Percentiles rank a stretch among this genome's conserved stretches.
phyloP scores from a whole-genome alignment of 1,140 invertebrate species.

The Odontomachus brunneus region DNA sequence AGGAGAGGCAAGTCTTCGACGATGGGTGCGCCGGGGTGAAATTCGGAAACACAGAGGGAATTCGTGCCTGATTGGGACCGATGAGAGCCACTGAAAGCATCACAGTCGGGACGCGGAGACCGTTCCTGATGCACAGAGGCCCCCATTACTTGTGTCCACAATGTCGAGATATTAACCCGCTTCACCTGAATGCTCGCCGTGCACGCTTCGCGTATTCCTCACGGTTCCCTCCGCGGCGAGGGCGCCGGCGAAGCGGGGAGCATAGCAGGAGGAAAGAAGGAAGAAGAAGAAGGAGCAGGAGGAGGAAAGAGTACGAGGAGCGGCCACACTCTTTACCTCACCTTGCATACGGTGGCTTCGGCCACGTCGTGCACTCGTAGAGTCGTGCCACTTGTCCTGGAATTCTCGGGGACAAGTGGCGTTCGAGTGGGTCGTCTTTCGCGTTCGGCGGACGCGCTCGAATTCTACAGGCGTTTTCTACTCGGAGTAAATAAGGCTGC shows the following conservation, averaged over 20 bases:
- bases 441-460: slow-evolving; percentile 69
- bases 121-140: slow-evolving; percentile 74
- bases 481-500: slow-evolving; percentile 68
- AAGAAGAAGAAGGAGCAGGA: slow-evolving; percentile 44
- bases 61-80: too few species aligned
- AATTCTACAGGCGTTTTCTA: slow-evolving; percentile 65
- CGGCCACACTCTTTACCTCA: slow-evolving; percentile 77
- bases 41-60: too few species aligned
- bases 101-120: slow-evolving; percentile 71
- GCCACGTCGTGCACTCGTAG: slow-evolving; percentile 69
- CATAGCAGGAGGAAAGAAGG: neutral
- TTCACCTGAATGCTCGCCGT: slow-evolving; percentile 80
- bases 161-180: slow-evolving; percentile 84
- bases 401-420: slow-evolving; percentile 81
- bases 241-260: neutral
- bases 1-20: too few species aligned
- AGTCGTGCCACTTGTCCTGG: slow-evolving; percentile 82
- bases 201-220: slow-evolving; percentile 66
- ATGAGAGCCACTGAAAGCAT: slow-evolving; percentile 62
- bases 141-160: slow-evolving; percentile 84
- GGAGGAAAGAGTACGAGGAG: slow-evolving; percentile 73
- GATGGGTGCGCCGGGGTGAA: too few species aligned
- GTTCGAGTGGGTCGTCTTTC: slow-evolving; percentile 66
- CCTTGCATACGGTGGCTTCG: slow-evolving; percentile 71
- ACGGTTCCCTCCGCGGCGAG: slow-evolving; percentile 65